Evolutionary conservation across 2,113 vertebrate species (phyloP), one percentile per base, ranked within the genome.

Genomic region (Tenebrosternarchus preto): DNA sequence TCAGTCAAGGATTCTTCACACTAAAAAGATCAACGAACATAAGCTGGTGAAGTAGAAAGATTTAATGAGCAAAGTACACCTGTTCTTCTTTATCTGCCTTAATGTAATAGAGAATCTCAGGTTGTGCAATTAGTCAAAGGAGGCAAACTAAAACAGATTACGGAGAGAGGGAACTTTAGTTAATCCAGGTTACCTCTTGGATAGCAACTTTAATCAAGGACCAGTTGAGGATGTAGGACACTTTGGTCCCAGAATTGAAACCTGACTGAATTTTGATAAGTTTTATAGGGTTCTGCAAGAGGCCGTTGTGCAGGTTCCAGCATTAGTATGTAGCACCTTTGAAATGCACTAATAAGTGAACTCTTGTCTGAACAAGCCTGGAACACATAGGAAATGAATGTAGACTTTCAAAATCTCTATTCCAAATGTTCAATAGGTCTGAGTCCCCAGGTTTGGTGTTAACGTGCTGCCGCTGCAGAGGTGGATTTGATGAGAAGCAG

Each of bases 1-100:
- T 68, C 64, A 39, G 31, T 39, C 33, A 3, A 33, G n/a, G 31
- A 19, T 68, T 20, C 11, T 39, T 68, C n/a, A 20, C 22, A 9
- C 64, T n/a, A 39, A 39, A 67, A 6, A 75, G 22, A 36, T 22
- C 73, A 59, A n/a, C 33, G 55, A 36, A 17, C n/a, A 22, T 20
- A n/a, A n/a, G n/a, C n/a, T n/a, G 7, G 64, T 36, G 11, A 36
- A 39, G 64, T 7, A 39, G 64, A 68, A n/a, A 68, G 64, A 39
- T 39, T 68, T 68, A 5, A 68, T 68, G 64, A 39, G n/a, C 64
- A 68, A 68, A 68, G 31, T 68, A 36, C 64, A 68, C 17, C n/a
- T 22, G 64, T 68, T 68, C 19, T 33, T 1, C 31, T 67, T 67
- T 67, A 36, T 67, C 22, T 36, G 20, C 64, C 20, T 11, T 36